phyloP scores from a whole-genome alignment of 2,113 vertebrate species.

The Oceanodroma tethys region DNA sequence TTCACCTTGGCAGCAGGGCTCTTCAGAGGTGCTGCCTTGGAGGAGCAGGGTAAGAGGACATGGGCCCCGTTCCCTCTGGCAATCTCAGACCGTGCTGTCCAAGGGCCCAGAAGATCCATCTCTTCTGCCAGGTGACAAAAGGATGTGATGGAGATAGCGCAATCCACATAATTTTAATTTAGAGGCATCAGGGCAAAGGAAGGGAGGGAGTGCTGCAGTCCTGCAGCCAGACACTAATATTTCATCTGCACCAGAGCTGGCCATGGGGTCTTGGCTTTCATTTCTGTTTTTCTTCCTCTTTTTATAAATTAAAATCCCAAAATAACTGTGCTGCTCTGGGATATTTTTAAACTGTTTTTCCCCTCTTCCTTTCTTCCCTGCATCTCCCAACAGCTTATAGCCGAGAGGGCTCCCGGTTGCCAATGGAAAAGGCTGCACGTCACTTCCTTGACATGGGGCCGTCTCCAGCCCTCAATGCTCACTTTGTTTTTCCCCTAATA shows the following conservation, averaged over 20 bases:
- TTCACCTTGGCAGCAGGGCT: background rate
- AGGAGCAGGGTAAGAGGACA: background rate
- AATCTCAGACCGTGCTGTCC: background rate
- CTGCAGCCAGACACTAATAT: background rate
- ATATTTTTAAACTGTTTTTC: constrained; percentile 35
- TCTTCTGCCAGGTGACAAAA: background rate
- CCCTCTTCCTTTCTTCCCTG: background rate
- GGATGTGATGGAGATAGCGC: background rate
- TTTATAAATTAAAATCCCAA: background rate
- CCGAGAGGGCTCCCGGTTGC: background rate
- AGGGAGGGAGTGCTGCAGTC: background rate
- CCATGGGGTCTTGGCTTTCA: background rate
- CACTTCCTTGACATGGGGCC: constrained; percentile 29
- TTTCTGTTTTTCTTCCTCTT: background rate
- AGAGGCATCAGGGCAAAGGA: background rate
- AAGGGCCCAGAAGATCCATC: background rate
- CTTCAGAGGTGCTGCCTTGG: background rate
- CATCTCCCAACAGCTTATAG: background rate
- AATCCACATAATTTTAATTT: background rate
- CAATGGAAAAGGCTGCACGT: background rate
- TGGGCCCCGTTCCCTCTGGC: background rate
- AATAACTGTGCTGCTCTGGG: constrained; percentile 15
- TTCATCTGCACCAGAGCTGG: background rate
- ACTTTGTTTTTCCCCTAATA: background rate
- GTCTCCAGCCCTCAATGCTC: background rate